Evolutionary conservation across 1,140 invertebrate species (phyloP).

Genomic region (Sitobion miscanthi): DNA sequence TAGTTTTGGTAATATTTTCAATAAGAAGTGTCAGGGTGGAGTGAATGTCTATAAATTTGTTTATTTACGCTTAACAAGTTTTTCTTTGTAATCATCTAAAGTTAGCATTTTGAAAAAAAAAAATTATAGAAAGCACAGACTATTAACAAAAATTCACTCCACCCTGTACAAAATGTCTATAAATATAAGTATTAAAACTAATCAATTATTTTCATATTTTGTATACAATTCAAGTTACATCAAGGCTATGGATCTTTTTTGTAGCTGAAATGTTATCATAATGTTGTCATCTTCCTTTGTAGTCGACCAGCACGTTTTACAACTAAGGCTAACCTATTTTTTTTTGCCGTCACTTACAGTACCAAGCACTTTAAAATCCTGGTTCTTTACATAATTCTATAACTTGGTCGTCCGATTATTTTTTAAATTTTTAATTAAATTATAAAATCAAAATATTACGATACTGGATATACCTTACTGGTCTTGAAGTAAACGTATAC

Average conservation of each 20-base stretch:
- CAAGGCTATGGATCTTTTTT: not conserved
- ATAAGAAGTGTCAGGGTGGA: no score
- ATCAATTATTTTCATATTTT: slow-evolving; percentile 11
- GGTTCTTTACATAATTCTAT: not conserved
- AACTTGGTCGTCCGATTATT: not conserved
- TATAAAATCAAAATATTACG: not conserved
- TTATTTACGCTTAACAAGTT: not conserved
- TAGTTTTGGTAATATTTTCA: no score
- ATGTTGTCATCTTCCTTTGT: not conserved
- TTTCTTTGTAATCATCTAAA: not conserved
- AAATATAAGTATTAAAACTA: not conserved
- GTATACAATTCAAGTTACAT: not conserved
- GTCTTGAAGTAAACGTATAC: not conserved
- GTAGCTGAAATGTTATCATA: not conserved
- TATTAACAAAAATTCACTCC: not conserved
- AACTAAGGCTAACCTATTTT: not conserved
- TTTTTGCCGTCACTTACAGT: not conserved
- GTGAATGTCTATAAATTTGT: no score
- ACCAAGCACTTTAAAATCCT: not conserved
- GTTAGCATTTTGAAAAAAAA: not conserved
- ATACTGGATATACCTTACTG: not conserved
- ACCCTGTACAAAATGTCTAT: not conserved
- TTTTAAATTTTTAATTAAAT: not conserved
- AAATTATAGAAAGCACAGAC: not conserved
- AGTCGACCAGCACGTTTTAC: not conserved